Evolutionary conservation across 2,888 invertebrate species (phyloP).

Genomic region (Argyresthia albistria): DNA sequence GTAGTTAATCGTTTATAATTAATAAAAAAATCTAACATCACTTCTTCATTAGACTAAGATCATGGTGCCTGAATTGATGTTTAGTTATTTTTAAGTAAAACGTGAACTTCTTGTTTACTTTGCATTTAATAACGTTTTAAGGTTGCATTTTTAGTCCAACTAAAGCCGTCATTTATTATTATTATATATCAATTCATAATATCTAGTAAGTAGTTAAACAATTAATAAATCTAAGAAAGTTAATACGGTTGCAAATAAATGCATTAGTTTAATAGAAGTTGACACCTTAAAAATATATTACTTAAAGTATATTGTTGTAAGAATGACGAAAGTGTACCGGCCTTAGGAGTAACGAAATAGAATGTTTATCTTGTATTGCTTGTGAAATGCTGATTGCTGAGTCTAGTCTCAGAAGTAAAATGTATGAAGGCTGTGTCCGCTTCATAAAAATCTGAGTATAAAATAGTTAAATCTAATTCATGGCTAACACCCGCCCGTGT

Average conservation of each 20-base stretch:
- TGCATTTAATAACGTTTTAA: constrained; percentile 4
- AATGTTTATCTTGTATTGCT: neutral
- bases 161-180: neutral
- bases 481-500: no score
- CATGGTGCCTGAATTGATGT: constrained; percentile 51
- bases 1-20: no score
- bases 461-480: constrained; percentile 39
- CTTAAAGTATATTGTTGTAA: constrained; percentile 63
- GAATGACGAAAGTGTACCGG: constrained; percentile 56
- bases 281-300: constrained; percentile 48
- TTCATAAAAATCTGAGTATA: neutral
- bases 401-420: no score
- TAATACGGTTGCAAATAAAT: constrained; percentile 12
- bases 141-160: neutral
- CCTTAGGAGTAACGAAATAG: constrained; percentile 52
- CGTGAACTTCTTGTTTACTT: constrained; percentile 12
- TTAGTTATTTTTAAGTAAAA: constrained; percentile 30
- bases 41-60: constrained; percentile 45
- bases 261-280: constrained; percentile 57
- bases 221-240: neutral
- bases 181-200: neutral
- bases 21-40: neutral
- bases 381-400: no score
- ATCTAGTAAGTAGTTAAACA: neutral
- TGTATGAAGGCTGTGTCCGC: no score